Evolutionary conservation across 2,113 vertebrate genomes (phyloP).

Genomic region (Neoarius graeffei): DNA sequence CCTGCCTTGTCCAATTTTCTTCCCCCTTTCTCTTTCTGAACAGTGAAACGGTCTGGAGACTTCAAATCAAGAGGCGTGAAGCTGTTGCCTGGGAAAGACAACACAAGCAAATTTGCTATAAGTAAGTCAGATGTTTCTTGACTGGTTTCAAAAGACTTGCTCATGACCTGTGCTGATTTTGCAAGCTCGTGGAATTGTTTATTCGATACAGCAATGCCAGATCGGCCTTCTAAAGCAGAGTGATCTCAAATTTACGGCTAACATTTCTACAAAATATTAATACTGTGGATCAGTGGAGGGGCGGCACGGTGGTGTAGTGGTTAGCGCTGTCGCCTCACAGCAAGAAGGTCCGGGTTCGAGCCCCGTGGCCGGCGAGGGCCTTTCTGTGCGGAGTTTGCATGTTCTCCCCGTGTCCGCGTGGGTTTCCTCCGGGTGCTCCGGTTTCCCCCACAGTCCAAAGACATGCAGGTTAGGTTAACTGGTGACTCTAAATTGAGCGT

Average conservation of each 20-base stretch:
- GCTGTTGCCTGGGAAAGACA: slow-evolving; percentile 99
- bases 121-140: slow-evolving; percentile 84
- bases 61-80: slow-evolving; percentile 99
- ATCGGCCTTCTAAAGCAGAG: neutral
- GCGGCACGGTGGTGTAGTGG: too few relatives aligned
- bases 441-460: too few relatives aligned
- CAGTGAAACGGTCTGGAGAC: slow-evolving; percentile 99
- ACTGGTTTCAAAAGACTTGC: slow-evolving; percentile 21
- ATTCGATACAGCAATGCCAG: neutral
- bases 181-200: neutral
- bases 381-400: too few relatives aligned
- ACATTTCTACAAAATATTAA: neutral
- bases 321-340: too few relatives aligned
- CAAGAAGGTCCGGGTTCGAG: too few relatives aligned
- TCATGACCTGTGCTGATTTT: too few relatives aligned
- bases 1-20: neutral
- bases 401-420: too few relatives aligned
- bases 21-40: slow-evolving; percentile 76
- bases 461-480: too few relatives aligned
- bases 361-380: too few relatives aligned
- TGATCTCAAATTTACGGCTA: neutral
- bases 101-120: slow-evolving; percentile 98
- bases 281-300: neutral
- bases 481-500: too few relatives aligned
- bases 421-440: too few relatives aligned